A percentile compares a stretch with the other conserved stretches of the same genome.
These are phyloP conservation scores for Microcebus griseorufus DNA, from an alignment of 2,113 vertebrate genomes.

Conservation along the genomic window DNA sequence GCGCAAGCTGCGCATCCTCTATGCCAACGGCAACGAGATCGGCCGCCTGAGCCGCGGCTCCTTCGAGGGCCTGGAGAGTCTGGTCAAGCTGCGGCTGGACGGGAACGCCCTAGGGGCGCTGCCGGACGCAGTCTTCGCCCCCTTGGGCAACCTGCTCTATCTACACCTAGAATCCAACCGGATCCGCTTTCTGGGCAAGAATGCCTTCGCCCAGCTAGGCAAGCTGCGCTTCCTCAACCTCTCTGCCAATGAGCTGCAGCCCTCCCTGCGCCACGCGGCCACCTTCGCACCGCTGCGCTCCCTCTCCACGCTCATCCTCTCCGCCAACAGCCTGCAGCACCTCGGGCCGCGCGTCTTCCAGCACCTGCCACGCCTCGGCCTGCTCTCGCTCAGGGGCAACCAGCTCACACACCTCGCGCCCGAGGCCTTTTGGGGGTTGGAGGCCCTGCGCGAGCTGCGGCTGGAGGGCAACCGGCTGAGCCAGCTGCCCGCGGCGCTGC, in stretches of 20 bases:
- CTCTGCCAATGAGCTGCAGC: conserved; percentile 91
- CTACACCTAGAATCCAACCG: conserved; percentile 95
- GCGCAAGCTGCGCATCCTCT: conserved; percentile 91
- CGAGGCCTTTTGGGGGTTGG: conserved; percentile 89
- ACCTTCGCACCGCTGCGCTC: conserved; percentile 90
- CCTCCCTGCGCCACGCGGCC: conserved; percentile 86
- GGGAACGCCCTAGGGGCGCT: conserved; percentile 90
- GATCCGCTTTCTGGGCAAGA: conserved; percentile 91
- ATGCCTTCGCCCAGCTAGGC: conserved; percentile 89
- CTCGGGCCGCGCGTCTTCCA: conserved; percentile 90
- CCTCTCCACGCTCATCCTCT: conserved; percentile 91
- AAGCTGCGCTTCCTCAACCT: conserved; percentile 95
- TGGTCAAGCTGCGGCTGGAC: conserved; percentile 94
- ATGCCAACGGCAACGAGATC: conserved; percentile 92
- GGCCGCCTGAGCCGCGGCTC: conserved; percentile 86
- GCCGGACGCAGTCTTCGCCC: conserved; percentile 91
- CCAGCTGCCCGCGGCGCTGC: conserved; percentile 88
- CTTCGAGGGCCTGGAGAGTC: conserved; percentile 88
- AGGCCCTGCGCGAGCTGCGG: conserved; percentile 89
- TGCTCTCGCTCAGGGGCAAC: conserved; percentile 92
- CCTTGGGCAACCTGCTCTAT: conserved; percentile 90
- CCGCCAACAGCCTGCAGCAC: conserved; percentile 91
- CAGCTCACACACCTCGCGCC: conserved; percentile 88
- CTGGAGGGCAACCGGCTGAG: conserved; percentile 92
- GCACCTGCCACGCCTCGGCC: conserved; percentile 89